Percentiles rank a stretch among this genome's conserved stretches.
These are phyloP conservation scores for Syngnathoides biaculeatus DNA, from an alignment of 2,113 vertebrate species.

Conservation along the genomic window DNA sequence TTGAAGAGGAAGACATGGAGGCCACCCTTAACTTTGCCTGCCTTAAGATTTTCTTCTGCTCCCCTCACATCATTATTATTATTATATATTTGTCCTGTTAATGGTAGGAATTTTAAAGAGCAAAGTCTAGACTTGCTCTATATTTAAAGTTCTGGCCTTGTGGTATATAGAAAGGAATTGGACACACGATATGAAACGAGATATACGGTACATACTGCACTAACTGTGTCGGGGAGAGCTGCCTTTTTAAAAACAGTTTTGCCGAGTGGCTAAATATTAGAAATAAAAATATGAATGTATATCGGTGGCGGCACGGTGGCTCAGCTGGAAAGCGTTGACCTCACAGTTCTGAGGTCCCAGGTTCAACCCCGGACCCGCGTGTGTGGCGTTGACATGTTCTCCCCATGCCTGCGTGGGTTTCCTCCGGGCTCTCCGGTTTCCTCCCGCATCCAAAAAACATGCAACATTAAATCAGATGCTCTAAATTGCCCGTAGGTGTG, in stretches of 20 bases:
- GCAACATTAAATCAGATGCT: no score
- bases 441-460: no score
- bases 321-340: no score
- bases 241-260: neutral
- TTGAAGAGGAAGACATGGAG: slow-evolving; percentile 45
- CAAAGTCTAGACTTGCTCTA: neutral
- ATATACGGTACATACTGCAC: neutral
- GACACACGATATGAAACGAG: neutral
- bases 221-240: neutral
- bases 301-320: no score
- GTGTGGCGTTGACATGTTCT: no score
- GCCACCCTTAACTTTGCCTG: slow-evolving; percentile 47
- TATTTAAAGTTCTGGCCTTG: neutral
- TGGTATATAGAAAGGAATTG: neutral
- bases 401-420: no score
- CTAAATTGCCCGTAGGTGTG: no score
- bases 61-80: slow-evolving; percentile 32
- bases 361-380: no score
- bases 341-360: no score
- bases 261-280: neutral
- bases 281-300: no score
- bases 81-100: neutral
- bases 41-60: slow-evolving; percentile 43
- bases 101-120: neutral
- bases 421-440: no score